Percentiles rank a stretch among this genome's conserved stretches.
phyloP scores from a whole-genome alignment of 2,888 invertebrate species.

The Athrips mouffetella region DNA sequence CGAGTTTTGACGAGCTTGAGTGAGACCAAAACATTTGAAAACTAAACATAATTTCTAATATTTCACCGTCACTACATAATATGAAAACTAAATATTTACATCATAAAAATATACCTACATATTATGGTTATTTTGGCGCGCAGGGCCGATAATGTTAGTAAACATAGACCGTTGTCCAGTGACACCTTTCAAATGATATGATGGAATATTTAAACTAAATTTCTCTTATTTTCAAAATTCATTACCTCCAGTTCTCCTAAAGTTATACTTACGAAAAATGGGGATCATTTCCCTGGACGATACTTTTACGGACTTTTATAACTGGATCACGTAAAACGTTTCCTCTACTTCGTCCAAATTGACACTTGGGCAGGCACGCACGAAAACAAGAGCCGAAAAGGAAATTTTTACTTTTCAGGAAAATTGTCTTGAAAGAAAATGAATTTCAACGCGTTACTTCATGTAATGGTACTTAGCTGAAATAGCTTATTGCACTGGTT shows the following conservation, averaged over 20 bases:
- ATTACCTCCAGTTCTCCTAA: background rate
- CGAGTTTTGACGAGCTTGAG: background rate
- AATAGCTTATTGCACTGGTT: no score
- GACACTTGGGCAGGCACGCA: conserved; percentile 19
- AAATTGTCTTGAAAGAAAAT: background rate
- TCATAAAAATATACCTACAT: no score
- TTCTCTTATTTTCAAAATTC: background rate
- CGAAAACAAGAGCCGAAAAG: background rate
- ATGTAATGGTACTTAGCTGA: background rate
- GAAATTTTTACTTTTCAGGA: background rate
- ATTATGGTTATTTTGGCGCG: no score
- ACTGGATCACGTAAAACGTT: conserved; percentile 34
- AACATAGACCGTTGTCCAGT: no score
- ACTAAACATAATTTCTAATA: no score
- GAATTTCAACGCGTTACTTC: background rate
- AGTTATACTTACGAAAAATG: conserved; percentile 10
- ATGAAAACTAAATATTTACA: no score
- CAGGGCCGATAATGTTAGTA: no score
- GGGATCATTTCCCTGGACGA: conserved; percentile 53
- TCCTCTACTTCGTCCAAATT: conserved; percentile 32
- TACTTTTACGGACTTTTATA: conserved; percentile 39
- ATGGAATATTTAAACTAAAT: no score
- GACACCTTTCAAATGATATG: no score
- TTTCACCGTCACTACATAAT: no score
- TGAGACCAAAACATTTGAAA: no score